Evolutionary conservation across 2,888 invertebrate species (phyloP), one percentile per base, ranked within the genome.

Genomic region (Clanis bilineata): DNA sequence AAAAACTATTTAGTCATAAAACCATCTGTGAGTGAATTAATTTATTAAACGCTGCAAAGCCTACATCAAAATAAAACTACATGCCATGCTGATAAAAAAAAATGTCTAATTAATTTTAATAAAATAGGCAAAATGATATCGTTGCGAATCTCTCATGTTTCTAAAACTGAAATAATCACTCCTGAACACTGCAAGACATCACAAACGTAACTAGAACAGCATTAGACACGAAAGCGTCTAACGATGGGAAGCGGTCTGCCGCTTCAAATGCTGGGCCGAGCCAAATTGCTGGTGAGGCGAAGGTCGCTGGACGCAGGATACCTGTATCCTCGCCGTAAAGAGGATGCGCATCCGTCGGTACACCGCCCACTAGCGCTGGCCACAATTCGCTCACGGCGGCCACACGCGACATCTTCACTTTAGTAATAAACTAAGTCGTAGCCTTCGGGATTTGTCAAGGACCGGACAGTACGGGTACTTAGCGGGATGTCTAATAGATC

Each of bases 301-400:
- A 71, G 72, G 71, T 61, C 66, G 45, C 62, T 64, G 64, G 54
- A 72, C 71, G 74, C 80, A 81, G 84, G 86, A 87, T 85, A 83
- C 83, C 83, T 83, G 83, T 79, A 82, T 82, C 83, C 82, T 82
- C 79, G 77, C 65, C 62, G 71, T 90, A 86, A 90, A 77, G 79
- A 90, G 90, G 90, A 91, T 85, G 89, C 78, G 81, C 88, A 79
- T 90, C 90, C 88, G 88, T 71, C 82, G 76, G 87, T 71, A 36
- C 82, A 72, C 44, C 61, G 36, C 74, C 70, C 73, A 69, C 51
- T 28, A 68, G 64, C 64, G 61, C 63, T 59, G 56, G 62, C 64
- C 45, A 45, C 58, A 38, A 59, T 57, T 60, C 28, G 9, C 44
- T 28, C 44, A 32, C 22, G n/a, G 3, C 12, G 39, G 41, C 12